These are phyloP conservation scores for Scaptodrosophila latifasciaeformis DNA, from an alignment of 2,888 invertebrate genomes.

Conservation along the genomic window DNA sequence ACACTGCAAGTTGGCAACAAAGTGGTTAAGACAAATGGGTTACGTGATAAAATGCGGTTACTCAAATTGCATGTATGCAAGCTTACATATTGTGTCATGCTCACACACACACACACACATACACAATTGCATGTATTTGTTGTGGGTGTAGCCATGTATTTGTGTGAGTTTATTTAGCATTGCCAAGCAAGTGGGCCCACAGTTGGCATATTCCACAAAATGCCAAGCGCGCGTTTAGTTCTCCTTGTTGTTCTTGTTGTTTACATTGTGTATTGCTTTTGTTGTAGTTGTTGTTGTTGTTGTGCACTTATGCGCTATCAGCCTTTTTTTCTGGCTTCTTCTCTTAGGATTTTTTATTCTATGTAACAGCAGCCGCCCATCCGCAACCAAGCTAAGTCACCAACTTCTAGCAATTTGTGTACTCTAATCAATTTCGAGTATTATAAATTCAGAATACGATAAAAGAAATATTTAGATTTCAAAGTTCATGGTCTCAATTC, in stretches of 20 bases:
- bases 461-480: too few relatives aligned
- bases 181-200: slow-evolving; percentile 32
- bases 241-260: slow-evolving; percentile 26
- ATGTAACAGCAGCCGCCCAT: slow-evolving; percentile 45
- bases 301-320: slow-evolving; percentile 65
- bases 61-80: slow-evolving; percentile 70
- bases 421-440: slow-evolving; percentile 25
- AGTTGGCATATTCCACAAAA: slow-evolving; percentile 33
- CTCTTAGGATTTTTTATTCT: slow-evolving; percentile 25
- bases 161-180: slow-evolving; percentile 55
- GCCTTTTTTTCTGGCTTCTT: slow-evolving; percentile 32
- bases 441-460: too few relatives aligned
- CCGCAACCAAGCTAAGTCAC: slow-evolving; percentile 29
- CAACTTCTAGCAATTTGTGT: slow-evolving; percentile 34
- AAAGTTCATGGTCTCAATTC: too few relatives aligned
- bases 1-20: slow-evolving; percentile 68
- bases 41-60: slow-evolving; percentile 73
- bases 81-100: slow-evolving; percentile 48
- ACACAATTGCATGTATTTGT: too few relatives aligned
- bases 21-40: slow-evolving; percentile 72
- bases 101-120: too few relatives aligned
- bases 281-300: slow-evolving; percentile 27
- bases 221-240: slow-evolving; percentile 42
- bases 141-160: slow-evolving; percentile 17
- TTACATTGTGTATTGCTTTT: slow-evolving; percentile 8